A percentile compares a stretch with the other conserved stretches of the same genome.
These are phyloP conservation scores for Lomographa bimaculata DNA, from an alignment of 2,888 invertebrate species.

Conservation along the genomic window DNA sequence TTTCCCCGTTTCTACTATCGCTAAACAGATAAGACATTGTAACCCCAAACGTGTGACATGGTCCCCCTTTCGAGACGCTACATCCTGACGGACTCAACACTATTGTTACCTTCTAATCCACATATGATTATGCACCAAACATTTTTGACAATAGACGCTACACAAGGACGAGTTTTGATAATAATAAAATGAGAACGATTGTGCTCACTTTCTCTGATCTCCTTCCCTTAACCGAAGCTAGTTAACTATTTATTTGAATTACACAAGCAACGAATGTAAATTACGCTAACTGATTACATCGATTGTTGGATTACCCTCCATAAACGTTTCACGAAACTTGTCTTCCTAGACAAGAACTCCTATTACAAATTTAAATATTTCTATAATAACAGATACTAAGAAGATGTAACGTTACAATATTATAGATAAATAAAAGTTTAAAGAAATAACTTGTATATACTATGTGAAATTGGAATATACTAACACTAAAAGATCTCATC, in stretches of 20 bases:
- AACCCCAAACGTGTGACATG: conserved; percentile 48
- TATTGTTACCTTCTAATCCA: conserved; percentile 50
- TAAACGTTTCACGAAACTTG: conserved; percentile 17
- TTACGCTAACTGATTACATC: conserved; percentile 52
- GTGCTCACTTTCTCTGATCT: conserved; percentile 66
- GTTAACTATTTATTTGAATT: conserved; percentile 50
- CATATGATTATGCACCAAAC: conserved; percentile 70
- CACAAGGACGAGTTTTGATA: conserved; percentile 68
- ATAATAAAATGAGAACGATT: conserved; percentile 64
- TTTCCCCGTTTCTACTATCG: conserved; percentile 21
- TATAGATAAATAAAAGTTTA: no score
- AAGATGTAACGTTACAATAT: no score
- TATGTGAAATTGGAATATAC: no score
- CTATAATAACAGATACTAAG: no score
- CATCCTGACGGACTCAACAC: conserved; percentile 58
- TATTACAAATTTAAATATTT: no score
- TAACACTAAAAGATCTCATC: no score
- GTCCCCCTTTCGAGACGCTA: conserved; percentile 66
- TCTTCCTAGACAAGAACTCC: not conserved
- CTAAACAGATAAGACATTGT: conserved; percentile 28
- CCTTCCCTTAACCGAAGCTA: conserved; percentile 49
- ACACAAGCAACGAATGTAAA: conserved; percentile 48
- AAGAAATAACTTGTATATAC: no score
- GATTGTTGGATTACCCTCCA: conserved; percentile 50
- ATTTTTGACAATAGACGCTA: conserved; percentile 53